Evolutionary conservation across 1,140 invertebrate species (phyloP).

Genomic region (Cyclina sinensis): DNA sequence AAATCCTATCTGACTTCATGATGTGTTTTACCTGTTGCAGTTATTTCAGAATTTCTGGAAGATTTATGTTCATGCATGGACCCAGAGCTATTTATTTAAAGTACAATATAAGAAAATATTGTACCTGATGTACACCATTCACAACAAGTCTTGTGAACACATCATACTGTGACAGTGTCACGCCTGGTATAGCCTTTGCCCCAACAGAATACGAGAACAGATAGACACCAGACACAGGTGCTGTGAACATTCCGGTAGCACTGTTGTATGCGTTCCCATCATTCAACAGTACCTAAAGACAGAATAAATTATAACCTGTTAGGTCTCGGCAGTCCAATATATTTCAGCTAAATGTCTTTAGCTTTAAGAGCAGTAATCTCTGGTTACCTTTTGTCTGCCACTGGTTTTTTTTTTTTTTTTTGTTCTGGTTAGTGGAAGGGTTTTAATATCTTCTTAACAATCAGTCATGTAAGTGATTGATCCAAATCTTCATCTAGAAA

Average conservation of each 20-base stretch:
- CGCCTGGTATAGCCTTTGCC: background rate
- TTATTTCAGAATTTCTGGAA: too few relatives aligned
- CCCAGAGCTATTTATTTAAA: background rate
- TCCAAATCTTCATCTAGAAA: too few relatives aligned
- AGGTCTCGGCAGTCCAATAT: too few relatives aligned
- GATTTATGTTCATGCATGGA: background rate
- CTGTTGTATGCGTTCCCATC: conserved; percentile 12
- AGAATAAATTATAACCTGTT: too few relatives aligned
- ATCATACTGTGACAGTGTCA: conserved; percentile 11
- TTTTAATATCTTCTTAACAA: background rate
- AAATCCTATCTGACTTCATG: background rate
- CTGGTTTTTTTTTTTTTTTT: too few relatives aligned
- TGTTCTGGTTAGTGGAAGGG: too few relatives aligned
- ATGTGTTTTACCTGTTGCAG: too few relatives aligned
- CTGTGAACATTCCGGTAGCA: conserved; percentile 1
- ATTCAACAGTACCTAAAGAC: background rate
- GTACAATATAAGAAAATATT: background rate
- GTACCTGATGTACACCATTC: conserved; percentile 27
- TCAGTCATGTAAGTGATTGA: background rate
- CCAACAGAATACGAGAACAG: conserved; percentile 30
- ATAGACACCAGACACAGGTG: conserved; percentile 26
- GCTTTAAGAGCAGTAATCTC: too few relatives aligned
- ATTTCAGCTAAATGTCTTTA: background rate
- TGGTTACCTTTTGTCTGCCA: too few relatives aligned
- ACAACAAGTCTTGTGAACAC: conserved; percentile 33